Evolutionary conservation across 37 sponge, comb jelly and placozoan species (phyloP).

Genomic region (Halisarca cf. caerulea): DNA sequence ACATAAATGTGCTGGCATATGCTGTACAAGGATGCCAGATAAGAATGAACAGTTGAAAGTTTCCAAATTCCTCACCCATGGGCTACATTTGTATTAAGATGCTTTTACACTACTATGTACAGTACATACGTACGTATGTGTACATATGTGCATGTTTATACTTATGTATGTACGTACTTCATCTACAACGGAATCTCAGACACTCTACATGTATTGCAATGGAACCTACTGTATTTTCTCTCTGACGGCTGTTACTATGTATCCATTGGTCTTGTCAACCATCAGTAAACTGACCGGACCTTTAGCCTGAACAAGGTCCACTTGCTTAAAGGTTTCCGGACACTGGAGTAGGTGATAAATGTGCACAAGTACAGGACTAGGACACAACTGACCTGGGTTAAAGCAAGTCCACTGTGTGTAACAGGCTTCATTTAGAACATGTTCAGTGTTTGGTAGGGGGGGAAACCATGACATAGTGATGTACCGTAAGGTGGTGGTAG

Average conservation of each 20-base stretch:
- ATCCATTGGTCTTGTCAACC: constrained; percentile 63
- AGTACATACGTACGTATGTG: neutral
- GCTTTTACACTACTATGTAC: too few relatives aligned
- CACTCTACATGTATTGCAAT: neutral
- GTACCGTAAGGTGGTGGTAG: neutral
- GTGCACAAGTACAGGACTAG: neutral
- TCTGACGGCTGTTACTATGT: constrained; percentile 44
- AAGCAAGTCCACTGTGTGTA: neutral
- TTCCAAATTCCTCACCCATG: too few relatives aligned
- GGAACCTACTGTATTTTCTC: constrained; percentile 49
- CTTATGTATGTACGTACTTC: neutral
- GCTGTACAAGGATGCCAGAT: too few relatives aligned
- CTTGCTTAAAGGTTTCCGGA: neutral
- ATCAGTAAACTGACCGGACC: constrained; percentile 56
- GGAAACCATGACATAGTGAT: neutral
- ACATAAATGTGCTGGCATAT: too few relatives aligned
- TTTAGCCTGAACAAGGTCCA: constrained; percentile 1
- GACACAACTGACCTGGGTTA: neutral
- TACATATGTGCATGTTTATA: neutral
- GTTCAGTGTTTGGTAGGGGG: neutral
- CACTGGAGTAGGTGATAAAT: neutral
- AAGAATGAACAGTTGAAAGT: too few relatives aligned
- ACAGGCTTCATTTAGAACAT: neutral
- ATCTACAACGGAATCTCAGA: neutral
- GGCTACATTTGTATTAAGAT: too few relatives aligned